phyloP scores from a whole-genome alignment of 2,888 invertebrate genomes.

The Blastobasis lacticolella region DNA sequence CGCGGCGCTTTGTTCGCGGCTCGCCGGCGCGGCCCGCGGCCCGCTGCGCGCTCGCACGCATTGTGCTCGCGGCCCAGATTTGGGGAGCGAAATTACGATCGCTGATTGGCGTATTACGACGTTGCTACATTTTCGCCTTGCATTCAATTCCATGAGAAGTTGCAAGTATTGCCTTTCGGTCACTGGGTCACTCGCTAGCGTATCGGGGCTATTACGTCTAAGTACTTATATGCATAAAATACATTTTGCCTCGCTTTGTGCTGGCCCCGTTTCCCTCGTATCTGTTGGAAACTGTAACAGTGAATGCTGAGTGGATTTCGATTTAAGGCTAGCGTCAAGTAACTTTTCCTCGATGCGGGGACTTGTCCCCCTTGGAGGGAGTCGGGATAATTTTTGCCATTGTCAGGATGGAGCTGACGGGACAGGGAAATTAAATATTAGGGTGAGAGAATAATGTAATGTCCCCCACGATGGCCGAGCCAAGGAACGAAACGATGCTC shows the following conservation, averaged over 20 bases:
- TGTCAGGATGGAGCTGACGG: too few relatives aligned
- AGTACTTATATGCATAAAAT: slow-evolving; percentile 6
- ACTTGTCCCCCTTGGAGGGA: too few relatives aligned
- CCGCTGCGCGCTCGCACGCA: slow-evolving; percentile 42
- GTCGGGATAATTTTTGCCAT: too few relatives aligned
- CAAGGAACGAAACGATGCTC: too few relatives aligned
- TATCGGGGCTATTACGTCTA: slow-evolving; percentile 23
- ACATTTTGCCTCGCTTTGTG: slow-evolving; percentile 3
- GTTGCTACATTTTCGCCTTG: slow-evolving; percentile 69
- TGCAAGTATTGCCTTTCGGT: slow-evolving; percentile 55
- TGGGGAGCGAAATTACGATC: slow-evolving; percentile 61
- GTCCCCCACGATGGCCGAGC: too few relatives aligned
- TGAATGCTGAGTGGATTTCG: too few relatives aligned
- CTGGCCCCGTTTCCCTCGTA: slow-evolving; percentile 2
- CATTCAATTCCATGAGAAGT: slow-evolving; percentile 67
- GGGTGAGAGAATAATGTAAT: too few relatives aligned
- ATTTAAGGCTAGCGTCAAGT: too few relatives aligned
- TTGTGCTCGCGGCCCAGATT: slow-evolving; percentile 62
- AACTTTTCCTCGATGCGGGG: too few relatives aligned
- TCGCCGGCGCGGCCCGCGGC: slow-evolving; percentile 28
- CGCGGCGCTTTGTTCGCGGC: slow-evolving; percentile 38
- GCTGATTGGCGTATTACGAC: slow-evolving; percentile 62
- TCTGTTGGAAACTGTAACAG: too few relatives aligned
- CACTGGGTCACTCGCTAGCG: slow-evolving; percentile 53
- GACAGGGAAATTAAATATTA: too few relatives aligned